Base-by-base conservation (phyloP, 2,113 vertebrate genomes). In the Heteronetta atricapilla region DNA sequence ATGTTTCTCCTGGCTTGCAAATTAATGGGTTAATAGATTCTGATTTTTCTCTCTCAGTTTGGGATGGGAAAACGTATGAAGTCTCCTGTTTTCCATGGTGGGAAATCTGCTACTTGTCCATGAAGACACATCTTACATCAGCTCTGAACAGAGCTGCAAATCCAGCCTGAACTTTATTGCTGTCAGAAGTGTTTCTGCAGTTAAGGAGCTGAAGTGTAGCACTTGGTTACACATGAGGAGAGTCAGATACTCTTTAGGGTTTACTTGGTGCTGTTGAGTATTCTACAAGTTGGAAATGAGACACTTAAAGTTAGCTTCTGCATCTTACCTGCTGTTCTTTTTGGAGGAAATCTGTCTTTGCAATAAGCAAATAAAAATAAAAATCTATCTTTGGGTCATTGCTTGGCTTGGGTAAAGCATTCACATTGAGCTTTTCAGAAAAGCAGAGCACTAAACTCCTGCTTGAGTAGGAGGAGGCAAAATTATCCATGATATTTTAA, bases 171-270 rank as follows among this genome's bases (percentile, higher is more conserved):
- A 64, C 76, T 78, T 89, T 77, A 86, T 82, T 84, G 69, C 77
- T 75, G 68, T 78, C 77, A 90, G 62, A 93, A 92, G 52, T 78
- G 46, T 60, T 93, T 86, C 73, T 93, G 81, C 34, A 55, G 73
- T 55, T 92, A 84, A 69, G 87, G 90, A 78, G 77, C 58, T 92
- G 81, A 48, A 77, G 31, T 12, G n/a, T 79, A 87, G 74, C 53
- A 69, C 70, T 93, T 16, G 7, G 77, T 92, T 97, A 86, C 84
- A 91, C 74, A 91, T 69, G 74, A 91, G 34, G 34, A 82, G 66
- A 85, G 73, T 86, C 66, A 84, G 66, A 84, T 88, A 69, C 80
- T 38, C 66, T 84, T 82, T 64, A 82, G 89, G 81, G 88, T 93
- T 90, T 92, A 75, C 69, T 93, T 53, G 83, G 11, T 81, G 73